Evolutionary conservation across 2,888 invertebrate species (phyloP).

Genomic region (Listrodromus nycthemerus): DNA sequence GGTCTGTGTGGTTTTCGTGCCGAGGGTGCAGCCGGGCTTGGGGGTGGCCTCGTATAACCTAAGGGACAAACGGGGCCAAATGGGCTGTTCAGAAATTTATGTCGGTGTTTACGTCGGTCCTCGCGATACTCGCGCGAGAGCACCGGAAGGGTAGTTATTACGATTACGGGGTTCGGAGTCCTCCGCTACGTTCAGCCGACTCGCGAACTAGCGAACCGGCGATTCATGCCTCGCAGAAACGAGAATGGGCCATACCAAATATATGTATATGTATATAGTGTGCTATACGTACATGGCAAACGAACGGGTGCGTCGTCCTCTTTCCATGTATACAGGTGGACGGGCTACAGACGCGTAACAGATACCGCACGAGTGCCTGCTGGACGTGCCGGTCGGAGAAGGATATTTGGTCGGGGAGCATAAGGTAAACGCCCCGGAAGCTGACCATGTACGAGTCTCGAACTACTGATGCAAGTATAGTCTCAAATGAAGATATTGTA

Average conservation of each 20-base stretch:
- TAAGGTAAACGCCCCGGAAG: background rate
- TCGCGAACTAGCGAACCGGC: slow-evolving; percentile 30
- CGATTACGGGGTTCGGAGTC: slow-evolving; percentile 71
- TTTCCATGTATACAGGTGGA: slow-evolving; percentile 13
- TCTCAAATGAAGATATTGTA: too few species aligned
- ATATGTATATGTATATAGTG: slow-evolving; percentile 17
- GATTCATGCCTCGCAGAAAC: slow-evolving; percentile 60
- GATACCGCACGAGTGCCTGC: slow-evolving; percentile 32
- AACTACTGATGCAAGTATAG: too few species aligned
- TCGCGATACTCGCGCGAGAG: slow-evolving; percentile 64
- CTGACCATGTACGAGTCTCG: too few species aligned
- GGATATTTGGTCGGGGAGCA: slow-evolving; percentile 60
- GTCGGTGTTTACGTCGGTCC: slow-evolving; percentile 76
- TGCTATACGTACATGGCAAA: slow-evolving; percentile 14
- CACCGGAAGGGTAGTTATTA: slow-evolving; percentile 75
- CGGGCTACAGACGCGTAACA: slow-evolving; percentile 32
- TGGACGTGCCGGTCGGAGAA: slow-evolving; percentile 46
- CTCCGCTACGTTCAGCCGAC: slow-evolving; percentile 22
- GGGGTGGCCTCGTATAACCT: slow-evolving; percentile 44
- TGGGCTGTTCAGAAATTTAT: slow-evolving; percentile 77
- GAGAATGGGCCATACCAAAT: slow-evolving; percentile 28
- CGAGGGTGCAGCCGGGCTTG: slow-evolving; percentile 28
- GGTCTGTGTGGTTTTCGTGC: slow-evolving; percentile 38
- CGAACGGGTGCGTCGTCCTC: slow-evolving; percentile 15
- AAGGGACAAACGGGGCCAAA: slow-evolving; percentile 59